phyloP scores from a whole-genome alignment of 2,797 vertebrate species.

The Gadopsis marmoratus region DNA sequence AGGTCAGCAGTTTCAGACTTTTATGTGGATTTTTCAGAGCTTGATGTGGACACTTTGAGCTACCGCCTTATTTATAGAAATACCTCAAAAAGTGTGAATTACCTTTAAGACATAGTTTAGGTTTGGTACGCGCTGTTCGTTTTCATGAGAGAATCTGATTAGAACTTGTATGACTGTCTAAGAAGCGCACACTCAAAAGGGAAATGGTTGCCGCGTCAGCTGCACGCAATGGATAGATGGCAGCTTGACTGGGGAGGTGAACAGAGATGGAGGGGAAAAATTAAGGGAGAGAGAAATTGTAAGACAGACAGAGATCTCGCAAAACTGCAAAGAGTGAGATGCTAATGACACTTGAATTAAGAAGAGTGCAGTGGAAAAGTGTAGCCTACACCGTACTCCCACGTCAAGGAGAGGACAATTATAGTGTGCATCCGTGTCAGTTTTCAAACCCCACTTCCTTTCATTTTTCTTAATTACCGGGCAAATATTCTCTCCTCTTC shows the following conservation, averaged over 20 bases:
- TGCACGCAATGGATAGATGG: constrained; percentile 41
- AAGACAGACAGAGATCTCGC: constrained; percentile 34
- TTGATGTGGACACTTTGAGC: constrained; percentile 20
- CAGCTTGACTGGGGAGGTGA: constrained; percentile 21
- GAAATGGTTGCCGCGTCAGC: neutral
- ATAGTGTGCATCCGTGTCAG: constrained; percentile 76
- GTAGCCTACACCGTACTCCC: constrained; percentile 48
- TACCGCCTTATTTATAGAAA: neutral
- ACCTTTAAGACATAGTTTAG: neutral
- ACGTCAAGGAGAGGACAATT: constrained; percentile 81
- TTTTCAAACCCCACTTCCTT: constrained; percentile 80
- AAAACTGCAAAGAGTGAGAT: constrained; percentile 34
- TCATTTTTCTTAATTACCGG: constrained; percentile 88
- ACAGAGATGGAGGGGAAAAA: constrained; percentile 7
- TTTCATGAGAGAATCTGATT: neutral
- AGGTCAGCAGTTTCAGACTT: constrained; percentile 9
- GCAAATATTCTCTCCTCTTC: constrained; percentile 81
- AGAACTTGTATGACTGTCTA: neutral
- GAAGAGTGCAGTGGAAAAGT: constrained; percentile 56
- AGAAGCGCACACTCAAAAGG: constrained; percentile 17
- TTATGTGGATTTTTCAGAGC: constrained; percentile 1
- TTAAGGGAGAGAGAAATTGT: constrained; percentile 5
- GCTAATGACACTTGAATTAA: constrained; percentile 63
- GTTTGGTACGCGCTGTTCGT: neutral
- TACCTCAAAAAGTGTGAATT: neutral